Conservation (phyloP, 1,140 invertebrate genomes). For the Drosophila dunni region DNA sequence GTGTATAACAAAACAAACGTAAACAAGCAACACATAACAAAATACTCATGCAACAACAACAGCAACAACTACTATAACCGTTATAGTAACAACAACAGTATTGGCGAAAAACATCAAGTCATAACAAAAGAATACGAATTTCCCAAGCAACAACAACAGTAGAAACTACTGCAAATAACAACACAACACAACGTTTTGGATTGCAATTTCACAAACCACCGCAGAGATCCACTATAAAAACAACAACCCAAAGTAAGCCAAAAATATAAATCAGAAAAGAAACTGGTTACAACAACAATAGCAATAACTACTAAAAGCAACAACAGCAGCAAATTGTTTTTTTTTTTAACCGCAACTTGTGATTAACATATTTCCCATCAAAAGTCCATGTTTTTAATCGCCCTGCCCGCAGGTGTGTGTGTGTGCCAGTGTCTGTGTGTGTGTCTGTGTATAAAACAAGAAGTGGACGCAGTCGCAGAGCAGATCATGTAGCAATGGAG, state of each 20-base stretch:
- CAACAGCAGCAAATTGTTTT: constrained; percentile 30
- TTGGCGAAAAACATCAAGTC: constrained; percentile 1
- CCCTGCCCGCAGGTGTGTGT: constrained; percentile 33
- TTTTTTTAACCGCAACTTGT: constrained; percentile 54
- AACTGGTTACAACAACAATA: constrained; percentile 67
- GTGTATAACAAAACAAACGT: constrained; percentile 68
- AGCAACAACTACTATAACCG: not conserved
- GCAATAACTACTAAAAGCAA: constrained; percentile 9
- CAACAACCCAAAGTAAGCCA: constrained; percentile 58
- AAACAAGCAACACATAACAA: constrained; percentile 48
- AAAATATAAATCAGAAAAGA: constrained; percentile 78
- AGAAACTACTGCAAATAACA: constrained; percentile 16
- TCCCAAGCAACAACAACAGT: constrained; percentile 35
- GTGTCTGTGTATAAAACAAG: constrained; percentile 58
- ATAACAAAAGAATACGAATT: constrained; percentile 25
- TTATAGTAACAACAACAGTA: constrained; percentile 4
- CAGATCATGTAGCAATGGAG: constrained; percentile 48
- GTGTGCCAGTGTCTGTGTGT: constrained; percentile 23
- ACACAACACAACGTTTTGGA: constrained; percentile 18
- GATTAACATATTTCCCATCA: constrained; percentile 82
- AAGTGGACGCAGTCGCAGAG: constrained; percentile 66
- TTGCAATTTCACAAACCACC: constrained; percentile 59
- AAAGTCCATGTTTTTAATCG: constrained; percentile 64
- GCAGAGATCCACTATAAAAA: no score
- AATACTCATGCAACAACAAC: constrained; percentile 4